A percentile compares a stretch with the other conserved stretches of the same genome.
These are phyloP conservation scores for Penaeus japonicus DNA, from an alignment of 1,140 invertebrate species.

Conservation along the genomic window DNA sequence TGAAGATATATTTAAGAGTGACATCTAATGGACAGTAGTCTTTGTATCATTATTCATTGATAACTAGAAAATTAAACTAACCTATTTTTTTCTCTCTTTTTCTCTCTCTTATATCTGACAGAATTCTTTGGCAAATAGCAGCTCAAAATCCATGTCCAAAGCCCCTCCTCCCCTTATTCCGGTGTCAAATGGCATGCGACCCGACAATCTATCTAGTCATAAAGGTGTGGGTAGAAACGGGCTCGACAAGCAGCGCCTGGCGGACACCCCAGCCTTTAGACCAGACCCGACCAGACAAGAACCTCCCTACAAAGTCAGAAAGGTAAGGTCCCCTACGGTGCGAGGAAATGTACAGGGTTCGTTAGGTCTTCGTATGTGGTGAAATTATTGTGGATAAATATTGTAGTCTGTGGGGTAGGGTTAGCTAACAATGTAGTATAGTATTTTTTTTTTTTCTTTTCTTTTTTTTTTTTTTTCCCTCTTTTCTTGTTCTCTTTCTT, in stretches of 20 bases:
- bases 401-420: no score
- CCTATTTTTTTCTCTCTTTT: neutral
- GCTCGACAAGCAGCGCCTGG: conserved; percentile 56
- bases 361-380: neutral
- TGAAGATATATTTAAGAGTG: no score
- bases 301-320: conserved; percentile 57
- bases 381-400: neutral
- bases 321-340: conserved; percentile 13
- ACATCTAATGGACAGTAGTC: neutral
- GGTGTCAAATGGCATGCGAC: conserved; percentile 49
- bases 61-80: neutral
- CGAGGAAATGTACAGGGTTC: neutral
- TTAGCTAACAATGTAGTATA: no score
- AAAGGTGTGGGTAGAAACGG: conserved; percentile 57
- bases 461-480: no score
- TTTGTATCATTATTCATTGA: neutral
- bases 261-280: conserved; percentile 56
- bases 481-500: no score
- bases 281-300: conserved; percentile 58
- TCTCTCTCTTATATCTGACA: neutral
- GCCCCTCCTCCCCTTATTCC: conserved; percentile 58
- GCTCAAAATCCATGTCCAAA: conserved; percentile 54
- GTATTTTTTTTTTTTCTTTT: no score
- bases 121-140: conserved; percentile 47
- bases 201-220: conserved; percentile 58